Percentiles rank a stretch among this genome's conserved stretches.
These are phyloP conservation scores for Sialia sialis DNA, from an alignment of 2,113 vertebrate species.

Conservation along the genomic window DNA sequence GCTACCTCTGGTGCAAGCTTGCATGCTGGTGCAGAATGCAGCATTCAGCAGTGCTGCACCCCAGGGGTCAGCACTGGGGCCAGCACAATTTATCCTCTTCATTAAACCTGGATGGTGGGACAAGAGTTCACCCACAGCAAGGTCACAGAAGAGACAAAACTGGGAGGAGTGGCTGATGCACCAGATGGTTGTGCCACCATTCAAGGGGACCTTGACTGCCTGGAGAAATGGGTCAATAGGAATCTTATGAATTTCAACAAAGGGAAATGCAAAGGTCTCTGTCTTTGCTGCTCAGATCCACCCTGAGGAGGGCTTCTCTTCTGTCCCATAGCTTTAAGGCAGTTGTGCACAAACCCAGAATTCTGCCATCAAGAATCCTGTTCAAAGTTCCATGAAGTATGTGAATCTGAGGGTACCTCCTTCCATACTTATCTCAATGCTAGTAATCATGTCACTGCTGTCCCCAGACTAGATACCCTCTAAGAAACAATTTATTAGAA, in stretches of 20 bases:
- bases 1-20: not conserved
- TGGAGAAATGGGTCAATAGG: not conserved
- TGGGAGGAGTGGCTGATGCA: constrained; percentile 6
- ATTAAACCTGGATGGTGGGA: constrained; percentile 13
- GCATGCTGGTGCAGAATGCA: not conserved
- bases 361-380: not conserved
- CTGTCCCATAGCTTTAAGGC: not conserved
- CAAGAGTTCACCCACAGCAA: not conserved
- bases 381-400: not conserved
- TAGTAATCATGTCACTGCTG: not conserved
- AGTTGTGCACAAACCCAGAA: not conserved
- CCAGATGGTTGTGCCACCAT: constrained; percentile 33
- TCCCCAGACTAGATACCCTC: not conserved
- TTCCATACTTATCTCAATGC: not conserved
- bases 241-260: constrained; percentile 43
- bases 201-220: not conserved
- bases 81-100: not conserved
- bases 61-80: not conserved
- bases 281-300: not conserved
- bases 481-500: not conserved
- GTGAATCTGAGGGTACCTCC: not conserved
- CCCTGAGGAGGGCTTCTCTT: not conserved
- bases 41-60: not conserved
- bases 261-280: not conserved
- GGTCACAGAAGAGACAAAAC: not conserved